A percentile compares a stretch with the other conserved stretches of the same genome.
Conservation (phyloP, 1,140 invertebrate species). For the Brachionus koreanus region DNA sequence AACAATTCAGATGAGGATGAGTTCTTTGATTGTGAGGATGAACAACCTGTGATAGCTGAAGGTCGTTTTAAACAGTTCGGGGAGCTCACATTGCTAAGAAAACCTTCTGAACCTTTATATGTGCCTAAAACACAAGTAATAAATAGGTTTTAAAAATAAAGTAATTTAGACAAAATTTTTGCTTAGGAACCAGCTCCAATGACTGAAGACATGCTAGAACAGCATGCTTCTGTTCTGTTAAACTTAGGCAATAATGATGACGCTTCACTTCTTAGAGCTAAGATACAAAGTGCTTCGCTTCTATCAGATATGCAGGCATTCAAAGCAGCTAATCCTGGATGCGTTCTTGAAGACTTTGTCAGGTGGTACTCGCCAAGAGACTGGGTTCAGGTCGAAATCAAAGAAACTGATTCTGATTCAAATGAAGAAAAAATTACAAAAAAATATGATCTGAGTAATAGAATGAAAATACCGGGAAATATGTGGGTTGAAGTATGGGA, state of each 20-base stretch:
- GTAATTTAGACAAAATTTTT: constrained; percentile 47
- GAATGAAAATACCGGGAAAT: constrained; percentile 91
- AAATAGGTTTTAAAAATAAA: neutral
- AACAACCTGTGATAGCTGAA: constrained; percentile 58
- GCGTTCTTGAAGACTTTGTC: constrained; percentile 89
- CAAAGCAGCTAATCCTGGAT: constrained; percentile 92
- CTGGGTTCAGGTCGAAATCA: constrained; percentile 68
- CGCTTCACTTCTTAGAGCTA: constrained; percentile 75
- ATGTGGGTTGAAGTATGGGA: constrained; percentile 86
- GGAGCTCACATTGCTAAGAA: constrained; percentile 56
- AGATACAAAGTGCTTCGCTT: constrained; percentile 88
- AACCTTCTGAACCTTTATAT: constrained; percentile 63
- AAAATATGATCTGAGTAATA: constrained; percentile 68
- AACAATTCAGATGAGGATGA: constrained; percentile 63
- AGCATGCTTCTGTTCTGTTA: constrained; percentile 83
- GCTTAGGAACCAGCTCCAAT: constrained; percentile 78
- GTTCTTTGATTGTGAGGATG: constrained; percentile 72
- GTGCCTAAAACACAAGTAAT: constrained; percentile 77
- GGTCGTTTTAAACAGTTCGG: constrained; percentile 67
- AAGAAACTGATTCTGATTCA: constrained; percentile 46
- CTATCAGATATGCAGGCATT: constrained; percentile 97
- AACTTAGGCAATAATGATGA: constrained; percentile 62
- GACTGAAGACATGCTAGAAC: constrained; percentile 91
- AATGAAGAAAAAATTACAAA: constrained; percentile 49
- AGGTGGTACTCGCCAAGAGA: constrained; percentile 95